These are phyloP conservation scores for Malurus cyaneus DNA, from an alignment of 2,113 vertebrate genomes.

Conservation along the genomic window DNA sequence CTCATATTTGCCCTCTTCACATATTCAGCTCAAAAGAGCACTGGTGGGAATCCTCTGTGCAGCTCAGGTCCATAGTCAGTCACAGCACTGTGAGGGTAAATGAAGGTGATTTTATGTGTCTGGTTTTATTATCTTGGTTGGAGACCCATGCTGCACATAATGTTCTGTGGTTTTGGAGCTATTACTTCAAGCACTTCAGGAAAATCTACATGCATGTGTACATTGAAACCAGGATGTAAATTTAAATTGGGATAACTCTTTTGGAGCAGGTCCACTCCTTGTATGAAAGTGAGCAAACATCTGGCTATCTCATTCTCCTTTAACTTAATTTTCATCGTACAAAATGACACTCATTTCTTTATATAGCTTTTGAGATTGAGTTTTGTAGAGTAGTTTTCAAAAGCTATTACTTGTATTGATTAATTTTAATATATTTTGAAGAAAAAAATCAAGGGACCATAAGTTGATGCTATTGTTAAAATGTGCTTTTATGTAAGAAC, in stretches of 20 bases:
- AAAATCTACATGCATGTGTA: background rate
- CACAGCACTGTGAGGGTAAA: background rate
- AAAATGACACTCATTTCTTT: background rate
- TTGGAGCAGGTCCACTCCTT: background rate
- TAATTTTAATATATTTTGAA: background rate
- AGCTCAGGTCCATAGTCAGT: background rate
- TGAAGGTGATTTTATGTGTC: background rate
- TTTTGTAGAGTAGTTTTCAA: background rate
- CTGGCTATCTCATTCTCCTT: background rate
- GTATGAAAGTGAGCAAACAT: background rate
- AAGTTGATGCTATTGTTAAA: background rate
- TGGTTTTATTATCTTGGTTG: background rate
- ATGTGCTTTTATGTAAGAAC: background rate
- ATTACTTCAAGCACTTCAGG: background rate
- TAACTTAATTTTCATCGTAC: background rate
- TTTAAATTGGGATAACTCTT: background rate
- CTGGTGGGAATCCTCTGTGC: background rate
- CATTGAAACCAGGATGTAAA: background rate
- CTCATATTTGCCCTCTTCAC: background rate
- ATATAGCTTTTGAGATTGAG: background rate
- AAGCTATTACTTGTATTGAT: background rate
- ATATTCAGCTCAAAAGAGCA: background rate
- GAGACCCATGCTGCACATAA: background rate
- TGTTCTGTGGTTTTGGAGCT: background rate
- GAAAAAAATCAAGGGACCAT: background rate